Evolutionary conservation across 2,888 invertebrate genomes (phyloP).

Genomic region (Trichopria drosophilae): DNA sequence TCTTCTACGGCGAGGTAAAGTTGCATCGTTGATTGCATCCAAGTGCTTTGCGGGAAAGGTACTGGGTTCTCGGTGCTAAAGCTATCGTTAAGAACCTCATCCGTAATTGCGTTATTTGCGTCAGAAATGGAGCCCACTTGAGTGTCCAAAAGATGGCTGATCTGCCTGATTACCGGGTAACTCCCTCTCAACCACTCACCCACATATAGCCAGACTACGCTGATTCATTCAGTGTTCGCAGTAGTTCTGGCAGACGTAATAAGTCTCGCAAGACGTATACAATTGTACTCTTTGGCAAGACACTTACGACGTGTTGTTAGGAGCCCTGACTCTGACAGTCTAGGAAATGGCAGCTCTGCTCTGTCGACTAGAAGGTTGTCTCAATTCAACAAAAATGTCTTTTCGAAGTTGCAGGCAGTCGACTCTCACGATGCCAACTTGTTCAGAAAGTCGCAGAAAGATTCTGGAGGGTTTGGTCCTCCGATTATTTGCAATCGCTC

Average conservation of each 20-base stretch:
- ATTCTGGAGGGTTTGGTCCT: neutral
- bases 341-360: neutral
- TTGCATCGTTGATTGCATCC: too few species aligned
- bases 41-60: too few species aligned
- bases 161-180: too few species aligned
- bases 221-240: neutral
- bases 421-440: neutral
- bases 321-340: neutral
- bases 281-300: neutral
- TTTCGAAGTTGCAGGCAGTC: neutral
- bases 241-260: neutral
- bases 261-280: neutral
- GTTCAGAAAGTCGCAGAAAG: neutral
- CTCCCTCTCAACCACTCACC: too few species aligned
- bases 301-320: neutral
- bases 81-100: too few species aligned
- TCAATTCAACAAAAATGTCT: neutral
- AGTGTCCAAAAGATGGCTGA: too few species aligned
- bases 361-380: neutral
- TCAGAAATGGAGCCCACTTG: too few species aligned
- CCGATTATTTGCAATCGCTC: too few species aligned
- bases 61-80: too few species aligned
- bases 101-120: too few species aligned
- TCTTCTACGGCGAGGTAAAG: too few species aligned
- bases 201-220: too few species aligned